A percentile compares a stretch with the other conserved stretches of the same genome.
Evolutionary conservation across 2,888 invertebrate genomes (phyloP).

Genomic region (Eupithecia insigniata): DNA sequence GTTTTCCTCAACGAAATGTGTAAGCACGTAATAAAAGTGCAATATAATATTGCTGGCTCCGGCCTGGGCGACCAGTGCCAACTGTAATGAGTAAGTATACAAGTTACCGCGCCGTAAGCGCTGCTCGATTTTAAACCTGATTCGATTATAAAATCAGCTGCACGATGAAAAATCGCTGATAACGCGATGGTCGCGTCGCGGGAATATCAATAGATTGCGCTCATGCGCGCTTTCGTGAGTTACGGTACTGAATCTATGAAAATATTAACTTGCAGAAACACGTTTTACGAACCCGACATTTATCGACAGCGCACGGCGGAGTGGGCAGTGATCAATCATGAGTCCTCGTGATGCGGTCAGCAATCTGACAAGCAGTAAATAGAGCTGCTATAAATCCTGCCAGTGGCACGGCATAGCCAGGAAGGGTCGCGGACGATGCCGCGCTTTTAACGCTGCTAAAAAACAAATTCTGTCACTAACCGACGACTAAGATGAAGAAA

Average conservation of each 20-base stretch:
- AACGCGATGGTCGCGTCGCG: conserved; percentile 21
- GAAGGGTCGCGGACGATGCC: neutral
- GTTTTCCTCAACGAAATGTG: conserved; percentile 8
- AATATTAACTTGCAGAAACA: conserved; percentile 9
- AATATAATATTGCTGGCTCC: conserved; percentile 27
- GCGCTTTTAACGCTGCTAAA: neutral
- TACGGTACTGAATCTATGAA: conserved; percentile 19
- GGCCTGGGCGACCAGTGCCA: conserved; percentile 19
- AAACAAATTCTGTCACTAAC: neutral
- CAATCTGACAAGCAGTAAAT: conserved; percentile 9
- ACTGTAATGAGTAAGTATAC: conserved; percentile 26
- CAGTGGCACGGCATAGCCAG: neutral
- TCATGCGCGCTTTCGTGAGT: conserved; percentile 25
- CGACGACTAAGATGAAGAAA: neutral
- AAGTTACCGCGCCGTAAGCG: conserved; percentile 3
- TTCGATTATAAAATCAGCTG: conserved; percentile 38
- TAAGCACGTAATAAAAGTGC: conserved; percentile 21
- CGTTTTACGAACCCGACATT: conserved; percentile 6
- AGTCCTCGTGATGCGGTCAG: neutral
- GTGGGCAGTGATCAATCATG: neutral
- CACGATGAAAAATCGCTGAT: conserved; percentile 37
- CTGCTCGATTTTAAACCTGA: conserved; percentile 17
- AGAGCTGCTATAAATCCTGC: conserved; percentile 1
- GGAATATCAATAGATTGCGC: conserved; percentile 37
- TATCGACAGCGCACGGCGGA: neutral